Evolutionary conservation across 2,888 invertebrate genomes (phyloP), one percentile per base, ranked within the genome.

Genomic region (Cephus rjabovi): DNA sequence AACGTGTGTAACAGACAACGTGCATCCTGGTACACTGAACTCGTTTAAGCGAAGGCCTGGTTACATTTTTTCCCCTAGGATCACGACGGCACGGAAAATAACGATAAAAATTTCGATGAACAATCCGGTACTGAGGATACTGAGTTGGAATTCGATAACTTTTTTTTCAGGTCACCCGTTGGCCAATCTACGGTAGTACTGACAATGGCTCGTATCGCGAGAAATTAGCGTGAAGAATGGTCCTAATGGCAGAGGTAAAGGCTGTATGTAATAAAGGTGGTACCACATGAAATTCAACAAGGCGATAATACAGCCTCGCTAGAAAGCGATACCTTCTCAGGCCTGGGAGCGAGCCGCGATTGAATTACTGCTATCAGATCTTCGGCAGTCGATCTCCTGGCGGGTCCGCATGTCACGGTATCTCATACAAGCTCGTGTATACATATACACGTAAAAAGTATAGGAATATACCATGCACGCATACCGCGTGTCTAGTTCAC

Each of bases 311-410:
- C 56, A 23, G 56, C 23, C 56, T 56, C 56, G 56, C 56, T 56
- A 71, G 71, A 34, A 71, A 71, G 34, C 71, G 71, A 71, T 71
- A 71, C 71, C 33, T 71, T 71, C 71, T 56, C 56, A 56, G 56
- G 56, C 56, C 56, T 31, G 34, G 75, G 74, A n/a, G 40, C 71
- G 35, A 75, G 35, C 30, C 40, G 68, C 37, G 79, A 79, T 82
- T 79, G 82, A 79, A 80, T 82, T 82, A 82, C 82, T 79, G 79
- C 82, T 82, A 81, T 82, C 81, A 75, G 70, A 79, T 81, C 78
- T 79, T 82, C 80, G 81, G 79, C 79, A 81, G 81, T 69, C 68
- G 68, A 34, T 56, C 69, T 79, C 79, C 34, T 73, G 73, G 68
- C 74, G 78, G 77, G 79, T 77, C 79, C 79, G 80, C 80, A 77